Evolutionary conservation across 2,113 vertebrate genomes (phyloP), one percentile per base, ranked within the genome.

Genomic region (Mesocricetus auratus): DNA sequence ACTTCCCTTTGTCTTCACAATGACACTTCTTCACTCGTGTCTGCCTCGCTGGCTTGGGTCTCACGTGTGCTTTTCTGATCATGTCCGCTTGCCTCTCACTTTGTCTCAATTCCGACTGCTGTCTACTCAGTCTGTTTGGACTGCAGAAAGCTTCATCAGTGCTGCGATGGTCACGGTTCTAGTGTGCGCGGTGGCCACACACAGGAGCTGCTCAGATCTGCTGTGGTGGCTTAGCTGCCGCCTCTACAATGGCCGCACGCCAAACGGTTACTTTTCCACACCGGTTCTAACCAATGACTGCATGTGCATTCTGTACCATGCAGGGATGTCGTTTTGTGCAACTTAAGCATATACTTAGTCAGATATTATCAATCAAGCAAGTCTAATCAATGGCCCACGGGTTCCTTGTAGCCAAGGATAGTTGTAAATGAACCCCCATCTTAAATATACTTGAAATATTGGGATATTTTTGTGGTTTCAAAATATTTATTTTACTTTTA

Each of bases 281-380:
- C 15, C 12, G 39, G 58, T 2, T 33, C 12, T 16, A 64, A 88
- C 9, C 19, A 58, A 7, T 3, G 36, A n/a, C 50, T 56, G 9
- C 60, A 0, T n/a, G 1, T 16, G n/a, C 58, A 1, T 36, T 17
- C 36, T 15, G 0, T 16, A 53, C 1, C 15, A 31, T 19, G 5
- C 19, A 11, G 10, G 26, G 50, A 11, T 16, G 21, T 13, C 62
- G 2, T n/a, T 56, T 2, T 50, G n/a, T 42, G 74, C 42, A 74
- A 47, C 31, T 21, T 64, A 58, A 86, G 62, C 1, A 58, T 8
- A 53, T 50, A 64, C 47, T 94, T 82, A 60, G 6, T 87, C 53
- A 90, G 50, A 89, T 33, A 60, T 24, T 47, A 91, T 66, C 31
- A 36, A 79, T 56, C 77, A 79, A 56, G 4, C 50, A 79, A 56